Evolutionary conservation across 2,797 vertebrate species (phyloP).

Genomic region (Notolepis coatsorum): DNA sequence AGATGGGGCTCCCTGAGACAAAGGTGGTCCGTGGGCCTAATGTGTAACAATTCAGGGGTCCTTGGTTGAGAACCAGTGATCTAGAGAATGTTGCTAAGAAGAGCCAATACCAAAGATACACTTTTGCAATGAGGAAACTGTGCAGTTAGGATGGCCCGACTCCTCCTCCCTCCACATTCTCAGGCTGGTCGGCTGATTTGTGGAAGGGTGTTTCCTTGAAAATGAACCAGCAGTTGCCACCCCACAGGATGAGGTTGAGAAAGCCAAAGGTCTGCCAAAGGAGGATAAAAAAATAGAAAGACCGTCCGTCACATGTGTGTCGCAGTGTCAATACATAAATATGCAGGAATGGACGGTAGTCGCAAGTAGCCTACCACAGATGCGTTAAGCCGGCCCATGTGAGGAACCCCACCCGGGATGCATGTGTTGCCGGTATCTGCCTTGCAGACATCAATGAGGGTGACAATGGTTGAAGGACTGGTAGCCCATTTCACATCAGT

Average conservation of each 20-base stretch:
- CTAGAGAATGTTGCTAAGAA: slow-evolving; percentile 6
- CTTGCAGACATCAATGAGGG: neutral
- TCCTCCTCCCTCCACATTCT: slow-evolving; percentile 42
- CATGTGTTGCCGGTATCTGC: slow-evolving; percentile 38
- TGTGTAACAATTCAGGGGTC: too few species aligned
- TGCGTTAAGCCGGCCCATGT: slow-evolving; percentile 91
- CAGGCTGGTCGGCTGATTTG: slow-evolving; percentile 66
- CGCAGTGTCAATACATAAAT: neutral
- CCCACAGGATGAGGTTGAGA: slow-evolving; percentile 94
- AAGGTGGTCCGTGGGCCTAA: too few species aligned
- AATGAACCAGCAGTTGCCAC: slow-evolving; percentile 96
- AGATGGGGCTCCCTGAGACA: too few species aligned
- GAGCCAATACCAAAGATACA: slow-evolving; percentile 32
- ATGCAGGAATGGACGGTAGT: too few species aligned
- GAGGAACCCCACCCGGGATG: slow-evolving; percentile 69
- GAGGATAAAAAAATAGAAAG: slow-evolving; percentile 5
- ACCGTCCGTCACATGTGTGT: neutral
- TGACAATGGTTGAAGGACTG: slow-evolving; percentile 47
- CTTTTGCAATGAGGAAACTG: slow-evolving; percentile 12
- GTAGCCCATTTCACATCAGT: slow-evolving; percentile 88
- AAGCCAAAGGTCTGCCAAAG: slow-evolving; percentile 90
- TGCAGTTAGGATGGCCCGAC: slow-evolving; percentile 50
- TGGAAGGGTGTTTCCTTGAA: slow-evolving; percentile 94
- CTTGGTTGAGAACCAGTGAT: too few species aligned
- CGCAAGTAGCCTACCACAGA: slow-evolving; percentile 87